Evolutionary conservation across 2,888 invertebrate species (phyloP).

Genomic region (Leucophenga montana): DNA sequence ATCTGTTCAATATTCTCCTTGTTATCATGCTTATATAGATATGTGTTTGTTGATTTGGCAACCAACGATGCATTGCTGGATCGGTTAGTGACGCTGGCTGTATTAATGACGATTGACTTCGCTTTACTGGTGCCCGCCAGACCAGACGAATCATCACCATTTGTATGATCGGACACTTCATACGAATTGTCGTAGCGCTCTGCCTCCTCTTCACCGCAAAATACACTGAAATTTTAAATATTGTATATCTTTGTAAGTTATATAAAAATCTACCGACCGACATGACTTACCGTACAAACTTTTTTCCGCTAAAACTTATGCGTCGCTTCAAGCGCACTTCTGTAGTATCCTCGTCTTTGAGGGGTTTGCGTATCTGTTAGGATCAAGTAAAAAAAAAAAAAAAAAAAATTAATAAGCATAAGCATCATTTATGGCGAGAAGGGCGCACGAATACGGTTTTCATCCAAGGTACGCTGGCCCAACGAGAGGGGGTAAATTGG

Average conservation of each 20-base stretch:
- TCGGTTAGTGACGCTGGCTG: neutral
- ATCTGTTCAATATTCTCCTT: constrained; percentile 45
- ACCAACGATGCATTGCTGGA: neutral
- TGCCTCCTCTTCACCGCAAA: constrained; percentile 48
- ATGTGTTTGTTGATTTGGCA: too few relatives aligned
- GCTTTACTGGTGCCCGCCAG: neutral
- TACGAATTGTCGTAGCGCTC: constrained; percentile 51
- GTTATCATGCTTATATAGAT: constrained; percentile 16
- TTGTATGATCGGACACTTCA: constrained; percentile 52
- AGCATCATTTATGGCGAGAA: too few relatives aligned
- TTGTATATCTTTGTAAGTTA: neutral
- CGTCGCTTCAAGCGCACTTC: constrained; percentile 38
- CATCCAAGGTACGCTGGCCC: too few relatives aligned
- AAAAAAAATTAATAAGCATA: too few relatives aligned
- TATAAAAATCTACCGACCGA: too few relatives aligned
- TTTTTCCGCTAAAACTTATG: constrained; percentile 58
- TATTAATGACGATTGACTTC: neutral
- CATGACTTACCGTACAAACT: constrained; percentile 47
- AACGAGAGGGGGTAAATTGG: too few relatives aligned
- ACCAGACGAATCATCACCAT: constrained; percentile 45
- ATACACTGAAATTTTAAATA: constrained; percentile 40
- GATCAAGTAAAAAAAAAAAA: too few relatives aligned
- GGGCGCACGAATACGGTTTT: too few relatives aligned
- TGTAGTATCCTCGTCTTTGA: neutral
- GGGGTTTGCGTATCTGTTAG: neutral